These are phyloP conservation scores for Drosophila mauritiana DNA, from an alignment of 1,140 invertebrate species.

Conservation along the genomic window DNA sequence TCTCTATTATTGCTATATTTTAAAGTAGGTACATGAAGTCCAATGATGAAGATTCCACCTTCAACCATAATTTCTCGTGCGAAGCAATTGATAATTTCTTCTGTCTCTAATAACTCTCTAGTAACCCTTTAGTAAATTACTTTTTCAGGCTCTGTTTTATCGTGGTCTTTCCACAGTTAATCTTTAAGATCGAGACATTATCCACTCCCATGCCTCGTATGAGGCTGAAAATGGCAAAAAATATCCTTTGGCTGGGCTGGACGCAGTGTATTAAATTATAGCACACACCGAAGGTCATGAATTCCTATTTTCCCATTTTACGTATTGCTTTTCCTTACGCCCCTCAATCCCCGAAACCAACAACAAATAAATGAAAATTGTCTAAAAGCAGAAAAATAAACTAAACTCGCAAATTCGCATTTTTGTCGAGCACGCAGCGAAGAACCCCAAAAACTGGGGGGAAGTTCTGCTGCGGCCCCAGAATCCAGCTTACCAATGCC, in stretches of 20 bases:
- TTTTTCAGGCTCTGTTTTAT: slow-evolving; percentile 25
- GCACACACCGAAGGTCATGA: slow-evolving; percentile 81
- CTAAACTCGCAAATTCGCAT: slow-evolving; percentile 84
- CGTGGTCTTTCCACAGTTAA: slow-evolving; percentile 13
- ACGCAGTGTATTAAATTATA: slow-evolving; percentile 79
- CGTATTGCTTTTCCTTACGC: slow-evolving; percentile 68
- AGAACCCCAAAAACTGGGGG: slow-evolving; percentile 58
- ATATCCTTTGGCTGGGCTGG: slow-evolving; percentile 56
- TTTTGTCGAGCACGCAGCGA: slow-evolving; percentile 75
- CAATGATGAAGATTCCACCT: too few species aligned
- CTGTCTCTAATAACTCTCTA: not conserved
- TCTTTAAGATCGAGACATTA: slow-evolving; percentile 15
- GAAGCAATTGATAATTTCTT: not conserved
- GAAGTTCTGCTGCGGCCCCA: slow-evolving; percentile 8
- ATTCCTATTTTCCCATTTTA: slow-evolving; percentile 80
- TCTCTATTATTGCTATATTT: too few species aligned
- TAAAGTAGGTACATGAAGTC: too few species aligned
- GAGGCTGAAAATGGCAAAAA: slow-evolving; percentile 25
- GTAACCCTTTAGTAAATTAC: slow-evolving; percentile 40
- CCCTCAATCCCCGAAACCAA: slow-evolving; percentile 23
- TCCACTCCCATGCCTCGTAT: not conserved
- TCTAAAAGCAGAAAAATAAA: slow-evolving; percentile 83
- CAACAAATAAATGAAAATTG: slow-evolving; percentile 82
- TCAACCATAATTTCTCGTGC: not conserved
- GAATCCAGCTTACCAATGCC: slow-evolving; percentile 33